Conservation (phyloP, 1,140 invertebrate species). For the Papilio polytes region DNA sequence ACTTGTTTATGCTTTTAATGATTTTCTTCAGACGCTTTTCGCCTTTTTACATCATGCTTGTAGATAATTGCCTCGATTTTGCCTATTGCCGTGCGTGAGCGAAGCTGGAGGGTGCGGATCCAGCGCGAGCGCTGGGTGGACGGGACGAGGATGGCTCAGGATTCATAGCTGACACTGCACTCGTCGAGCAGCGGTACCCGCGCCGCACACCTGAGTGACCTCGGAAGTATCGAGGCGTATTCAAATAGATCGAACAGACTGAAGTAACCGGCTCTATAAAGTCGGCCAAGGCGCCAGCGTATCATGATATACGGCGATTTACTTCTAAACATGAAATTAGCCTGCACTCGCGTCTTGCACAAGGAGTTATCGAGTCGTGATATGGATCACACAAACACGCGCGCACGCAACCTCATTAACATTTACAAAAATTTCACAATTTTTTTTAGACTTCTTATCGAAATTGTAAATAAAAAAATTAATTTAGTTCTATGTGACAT, state of each 20-base stretch:
- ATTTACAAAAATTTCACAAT: constrained; percentile 12
- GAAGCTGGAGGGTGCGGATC: background rate
- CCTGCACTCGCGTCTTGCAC: background rate
- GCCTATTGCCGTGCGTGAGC: background rate
- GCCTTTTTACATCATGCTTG: background rate
- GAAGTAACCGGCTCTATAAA: background rate
- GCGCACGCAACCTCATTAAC: background rate
- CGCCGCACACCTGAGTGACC: background rate
- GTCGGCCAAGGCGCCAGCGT: background rate
- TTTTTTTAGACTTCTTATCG: background rate
- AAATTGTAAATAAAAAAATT: background rate
- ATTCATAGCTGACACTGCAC: background rate
- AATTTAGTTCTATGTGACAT: background rate
- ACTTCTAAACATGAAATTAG: constrained; percentile 16
- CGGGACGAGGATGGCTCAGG: background rate
- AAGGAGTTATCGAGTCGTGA: constrained; percentile 2
- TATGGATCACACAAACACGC: background rate
- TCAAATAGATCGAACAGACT: background rate
- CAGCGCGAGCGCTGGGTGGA: too few species aligned
- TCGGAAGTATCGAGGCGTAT: background rate
- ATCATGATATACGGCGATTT: constrained; percentile 24
- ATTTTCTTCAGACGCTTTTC: background rate
- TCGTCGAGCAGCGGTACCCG: background rate
- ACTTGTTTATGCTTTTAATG: background rate
- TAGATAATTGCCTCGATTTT: background rate